Evolutionary conservation across 2,797 vertebrate genomes (phyloP), one percentile per base, ranked within the genome.

Genomic region (Petrocephalus schoutedeni): DNA sequence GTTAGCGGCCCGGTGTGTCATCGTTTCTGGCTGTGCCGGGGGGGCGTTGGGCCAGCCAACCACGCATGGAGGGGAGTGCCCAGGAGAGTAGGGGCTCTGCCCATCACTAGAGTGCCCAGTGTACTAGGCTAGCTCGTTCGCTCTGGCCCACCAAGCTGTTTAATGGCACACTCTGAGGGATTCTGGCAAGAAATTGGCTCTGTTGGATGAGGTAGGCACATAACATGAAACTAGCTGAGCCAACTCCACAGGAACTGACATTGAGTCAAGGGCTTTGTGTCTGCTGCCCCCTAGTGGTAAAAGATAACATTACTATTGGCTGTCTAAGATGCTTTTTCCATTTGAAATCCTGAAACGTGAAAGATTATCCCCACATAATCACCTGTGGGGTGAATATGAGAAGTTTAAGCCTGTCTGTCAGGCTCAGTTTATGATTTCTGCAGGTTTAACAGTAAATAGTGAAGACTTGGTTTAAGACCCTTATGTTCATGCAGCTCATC

Each of bases 111-210:
- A 36, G 54, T 86, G 56, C 28, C 53, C 36, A 41, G 56, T 58
- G 45, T 23, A n/a, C 82, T 54, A 51, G 82, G 45, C 51, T 14
- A 86, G 32, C 85, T 41, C 85, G 41, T 58, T 59, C 32, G n/a
- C 87, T 61, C 19, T 85, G 45, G 87, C 80, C 82, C 59, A 88
- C 58, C 87, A 85, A 85, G 87, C 87, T 85, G 83, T 85, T 88
- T 71, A 64, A 77, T 77, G 71, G 71, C 71, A 77, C 71, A 77
- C 71, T 77, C 71, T 4, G 16, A 77, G 57, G 23, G 21, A 23
- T 84, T 67, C 56, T 85, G 53, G 53, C 49, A 32, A 54, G 23
- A 58, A 86, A 21, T 61, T 64, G 58, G 57, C 36, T 61, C 19
- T 45, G 19, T 49, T 49, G 32, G 12, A 61, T 16, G 23, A 21